Conservation (phyloP, 2,888 invertebrate genomes). For the Idaea dimidiata region DNA sequence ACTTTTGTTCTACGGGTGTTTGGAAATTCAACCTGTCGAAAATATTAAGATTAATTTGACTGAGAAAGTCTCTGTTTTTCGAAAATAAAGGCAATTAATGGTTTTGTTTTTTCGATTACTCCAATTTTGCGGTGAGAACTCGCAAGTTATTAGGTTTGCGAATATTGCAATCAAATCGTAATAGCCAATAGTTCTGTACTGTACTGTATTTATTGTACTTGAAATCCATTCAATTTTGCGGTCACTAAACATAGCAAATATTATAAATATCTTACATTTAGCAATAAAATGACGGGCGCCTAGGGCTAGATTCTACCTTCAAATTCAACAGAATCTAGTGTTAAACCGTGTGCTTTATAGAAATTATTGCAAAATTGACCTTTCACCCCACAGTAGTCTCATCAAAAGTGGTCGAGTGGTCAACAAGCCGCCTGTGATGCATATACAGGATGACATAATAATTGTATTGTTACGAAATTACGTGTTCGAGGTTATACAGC, state of each 20-base stretch:
- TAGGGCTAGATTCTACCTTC: too few species aligned
- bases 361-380: neutral
- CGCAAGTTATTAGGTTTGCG: too few species aligned
- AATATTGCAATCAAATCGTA: too few species aligned
- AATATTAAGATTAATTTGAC: too few species aligned
- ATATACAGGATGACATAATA: neutral
- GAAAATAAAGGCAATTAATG: too few species aligned
- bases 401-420: neutral
- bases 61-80: too few species aligned
- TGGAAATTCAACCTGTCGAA: too few species aligned
- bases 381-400: neutral
- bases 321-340: neutral
- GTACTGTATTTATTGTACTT: too few species aligned
- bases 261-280: neutral
- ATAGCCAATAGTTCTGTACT: too few species aligned
- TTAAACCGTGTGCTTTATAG: slow-evolving; percentile 1
- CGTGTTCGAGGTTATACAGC: neutral
- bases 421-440: neutral
- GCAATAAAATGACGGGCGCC: neutral
- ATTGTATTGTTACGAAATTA: neutral
- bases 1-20: too few species aligned
- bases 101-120: too few species aligned
- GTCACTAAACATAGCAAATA: neutral
- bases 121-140: too few species aligned
- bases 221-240: neutral